Conservation (phyloP, 2,113 vertebrate genomes). For the Mastomys natalensis region DNA sequence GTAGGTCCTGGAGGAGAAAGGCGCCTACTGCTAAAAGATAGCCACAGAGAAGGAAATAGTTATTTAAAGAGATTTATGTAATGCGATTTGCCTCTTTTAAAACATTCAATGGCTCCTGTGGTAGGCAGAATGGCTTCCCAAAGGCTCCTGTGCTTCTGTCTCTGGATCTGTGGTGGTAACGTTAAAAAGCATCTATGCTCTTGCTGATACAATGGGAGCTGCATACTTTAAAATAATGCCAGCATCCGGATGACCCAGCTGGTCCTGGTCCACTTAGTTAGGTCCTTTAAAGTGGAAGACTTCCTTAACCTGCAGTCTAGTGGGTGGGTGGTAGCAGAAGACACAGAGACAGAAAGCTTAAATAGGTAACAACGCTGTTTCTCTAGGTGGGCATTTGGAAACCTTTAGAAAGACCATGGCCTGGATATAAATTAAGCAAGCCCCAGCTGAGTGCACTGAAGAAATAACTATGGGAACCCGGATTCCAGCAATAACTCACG, state of each 20-base stretch:
- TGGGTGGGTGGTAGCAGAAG: neutral
- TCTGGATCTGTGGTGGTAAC: neutral
- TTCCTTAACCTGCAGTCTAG: neutral
- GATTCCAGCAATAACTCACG: neutral
- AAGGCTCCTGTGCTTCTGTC: neutral
- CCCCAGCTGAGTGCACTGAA: accelerated
- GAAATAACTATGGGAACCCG: neutral
- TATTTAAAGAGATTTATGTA: constrained; percentile 56
- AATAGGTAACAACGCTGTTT: neutral
- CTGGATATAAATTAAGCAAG: neutral
- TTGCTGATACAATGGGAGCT: neutral
- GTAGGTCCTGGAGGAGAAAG: constrained; percentile 54
- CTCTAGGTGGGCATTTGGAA: neutral
- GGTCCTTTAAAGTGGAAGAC: neutral
- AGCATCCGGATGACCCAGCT: neutral
- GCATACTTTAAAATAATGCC: neutral
- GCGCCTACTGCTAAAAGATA: constrained; percentile 26
- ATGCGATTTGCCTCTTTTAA: constrained; percentile 56
- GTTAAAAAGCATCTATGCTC: neutral
- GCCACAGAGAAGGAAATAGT: constrained; percentile 42
- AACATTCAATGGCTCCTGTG: neutral
- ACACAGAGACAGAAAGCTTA: neutral
- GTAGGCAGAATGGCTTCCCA: neutral
- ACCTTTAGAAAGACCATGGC: neutral
- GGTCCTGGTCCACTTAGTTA: neutral